These are phyloP conservation scores for Larimichthys crocea DNA, from an alignment of 2,113 vertebrate species.

Conservation along the genomic window DNA sequence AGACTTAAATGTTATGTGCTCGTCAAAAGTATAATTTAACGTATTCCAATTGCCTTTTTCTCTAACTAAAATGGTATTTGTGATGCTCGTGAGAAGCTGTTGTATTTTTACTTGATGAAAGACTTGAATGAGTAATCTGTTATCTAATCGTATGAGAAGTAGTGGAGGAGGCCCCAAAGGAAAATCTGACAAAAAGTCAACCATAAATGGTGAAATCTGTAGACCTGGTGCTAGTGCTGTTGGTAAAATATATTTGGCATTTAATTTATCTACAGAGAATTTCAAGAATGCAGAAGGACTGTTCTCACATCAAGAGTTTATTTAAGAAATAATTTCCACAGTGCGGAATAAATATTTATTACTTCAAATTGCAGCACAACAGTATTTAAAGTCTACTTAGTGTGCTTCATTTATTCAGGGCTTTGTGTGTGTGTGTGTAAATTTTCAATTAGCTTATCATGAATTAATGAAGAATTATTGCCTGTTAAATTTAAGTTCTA, in stretches of 20 bases:
- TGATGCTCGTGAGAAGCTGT: background rate
- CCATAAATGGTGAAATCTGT: slow-evolving; percentile 28
- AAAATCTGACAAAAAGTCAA: slow-evolving; percentile 6
- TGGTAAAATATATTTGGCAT: background rate
- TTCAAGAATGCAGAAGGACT: background rate
- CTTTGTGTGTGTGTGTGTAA: background rate
- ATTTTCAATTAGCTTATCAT: background rate
- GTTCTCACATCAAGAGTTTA: background rate
- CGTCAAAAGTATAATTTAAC: background rate
- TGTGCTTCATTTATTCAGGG: too few species aligned
- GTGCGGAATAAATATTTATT: background rate
- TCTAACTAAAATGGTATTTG: background rate
- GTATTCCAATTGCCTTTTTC: background rate
- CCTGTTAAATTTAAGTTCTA: background rate
- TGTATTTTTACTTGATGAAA: slow-evolving; percentile 8
- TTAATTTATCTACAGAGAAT: slow-evolving; percentile 12
- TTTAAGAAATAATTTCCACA: background rate
- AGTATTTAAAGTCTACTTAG: background rate
- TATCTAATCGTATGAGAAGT: slow-evolving; percentile 23
- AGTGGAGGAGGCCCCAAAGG: slow-evolving; percentile 47
- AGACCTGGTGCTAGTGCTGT: background rate
- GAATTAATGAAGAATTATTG: slow-evolving; percentile 1
- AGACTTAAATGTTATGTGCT: too few species aligned
- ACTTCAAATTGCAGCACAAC: background rate
- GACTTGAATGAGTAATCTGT: slow-evolving; percentile 34